These are phyloP conservation scores for Eulemur rubriventer DNA, from an alignment of 2,797 vertebrate genomes.

Conservation along the genomic window DNA sequence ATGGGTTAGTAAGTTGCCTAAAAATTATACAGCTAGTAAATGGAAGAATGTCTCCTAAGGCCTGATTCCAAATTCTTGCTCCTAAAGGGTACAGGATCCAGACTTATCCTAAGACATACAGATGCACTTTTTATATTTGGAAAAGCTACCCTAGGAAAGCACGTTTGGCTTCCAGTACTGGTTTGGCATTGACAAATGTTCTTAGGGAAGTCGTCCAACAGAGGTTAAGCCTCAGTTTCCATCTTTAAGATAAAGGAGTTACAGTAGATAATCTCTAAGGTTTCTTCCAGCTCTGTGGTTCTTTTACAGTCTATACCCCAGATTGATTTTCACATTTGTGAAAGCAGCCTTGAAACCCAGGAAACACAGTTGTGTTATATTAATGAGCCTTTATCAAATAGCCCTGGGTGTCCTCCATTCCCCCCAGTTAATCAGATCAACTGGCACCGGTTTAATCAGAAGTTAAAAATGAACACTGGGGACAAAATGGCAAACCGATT, in stretches of 20 bases:
- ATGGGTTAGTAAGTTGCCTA: background rate
- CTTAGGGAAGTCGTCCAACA: slow-evolving; percentile 33
- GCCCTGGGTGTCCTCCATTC: background rate
- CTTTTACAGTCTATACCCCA: slow-evolving; percentile 52
- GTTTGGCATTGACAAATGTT: slow-evolving; percentile 21
- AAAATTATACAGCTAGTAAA: background rate
- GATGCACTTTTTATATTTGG: background rate
- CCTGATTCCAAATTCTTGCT: background rate
- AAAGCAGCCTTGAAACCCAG: slow-evolving; percentile 27
- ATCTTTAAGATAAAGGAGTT: slow-evolving; percentile 52
- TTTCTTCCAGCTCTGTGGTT: slow-evolving; percentile 52
- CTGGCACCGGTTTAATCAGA: slow-evolving; percentile 57
- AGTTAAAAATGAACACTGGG: slow-evolving; percentile 50
- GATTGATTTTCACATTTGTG: slow-evolving; percentile 59
- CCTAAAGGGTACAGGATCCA: background rate
- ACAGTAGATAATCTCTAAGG: slow-evolving; percentile 37
- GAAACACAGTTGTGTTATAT: background rate
- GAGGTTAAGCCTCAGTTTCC: slow-evolving; percentile 56
- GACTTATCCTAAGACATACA: background rate
- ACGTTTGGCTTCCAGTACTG: slow-evolving; percentile 15
- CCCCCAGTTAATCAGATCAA: slow-evolving; percentile 49
- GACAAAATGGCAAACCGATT: slow-evolving; percentile 42
- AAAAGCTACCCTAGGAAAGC: background rate
- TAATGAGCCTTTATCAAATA: slow-evolving; percentile 59
- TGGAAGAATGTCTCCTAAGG: background rate